Percentiles rank a stretch among this genome's conserved stretches.
Evolutionary conservation across 2,888 invertebrate species (phyloP).

Genomic region (Uropetala carovei): DNA sequence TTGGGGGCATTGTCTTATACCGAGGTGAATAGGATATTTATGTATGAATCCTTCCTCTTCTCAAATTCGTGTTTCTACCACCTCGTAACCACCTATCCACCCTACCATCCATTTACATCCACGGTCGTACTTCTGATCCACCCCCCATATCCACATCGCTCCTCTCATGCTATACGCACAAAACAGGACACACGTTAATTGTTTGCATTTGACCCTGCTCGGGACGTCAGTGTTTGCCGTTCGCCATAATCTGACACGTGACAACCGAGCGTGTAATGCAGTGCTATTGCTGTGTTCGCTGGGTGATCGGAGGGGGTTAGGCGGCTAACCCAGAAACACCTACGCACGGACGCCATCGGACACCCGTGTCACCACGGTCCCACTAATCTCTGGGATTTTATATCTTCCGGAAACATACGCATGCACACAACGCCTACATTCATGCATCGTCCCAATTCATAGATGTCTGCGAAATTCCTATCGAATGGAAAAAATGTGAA

Average conservation of each 20-base stretch:
- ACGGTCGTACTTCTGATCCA: not conserved
- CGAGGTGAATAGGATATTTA: no score
- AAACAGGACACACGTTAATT: slow-evolving; percentile 48
- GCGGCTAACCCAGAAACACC: slow-evolving; percentile 42
- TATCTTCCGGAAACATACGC: no score
- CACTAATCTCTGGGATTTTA: no score
- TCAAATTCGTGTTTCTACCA: no score
- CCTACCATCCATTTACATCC: not conserved
- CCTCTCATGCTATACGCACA: slow-evolving; percentile 36
- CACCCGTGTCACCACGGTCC: not conserved
- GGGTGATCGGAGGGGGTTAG: not conserved
- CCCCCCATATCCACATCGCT: slow-evolving; percentile 7
- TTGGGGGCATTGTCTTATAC: no score
- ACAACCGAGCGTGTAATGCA: slow-evolving; percentile 51
- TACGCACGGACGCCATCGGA: not conserved
- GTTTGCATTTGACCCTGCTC: slow-evolving; percentile 55
- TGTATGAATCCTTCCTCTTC: no score
- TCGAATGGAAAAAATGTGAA: no score
- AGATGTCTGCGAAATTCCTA: no score
- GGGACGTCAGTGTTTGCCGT: slow-evolving; percentile 50
- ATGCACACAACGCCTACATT: no score
- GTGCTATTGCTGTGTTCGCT: slow-evolving; percentile 38
- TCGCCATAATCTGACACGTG: slow-evolving; percentile 57
- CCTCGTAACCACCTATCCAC: not conserved
- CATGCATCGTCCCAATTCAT: no score